Evolutionary conservation across 1,140 invertebrate genomes (phyloP), one percentile per base, ranked within the genome.

Genomic region (Ctenoplectra terminalis): DNA sequence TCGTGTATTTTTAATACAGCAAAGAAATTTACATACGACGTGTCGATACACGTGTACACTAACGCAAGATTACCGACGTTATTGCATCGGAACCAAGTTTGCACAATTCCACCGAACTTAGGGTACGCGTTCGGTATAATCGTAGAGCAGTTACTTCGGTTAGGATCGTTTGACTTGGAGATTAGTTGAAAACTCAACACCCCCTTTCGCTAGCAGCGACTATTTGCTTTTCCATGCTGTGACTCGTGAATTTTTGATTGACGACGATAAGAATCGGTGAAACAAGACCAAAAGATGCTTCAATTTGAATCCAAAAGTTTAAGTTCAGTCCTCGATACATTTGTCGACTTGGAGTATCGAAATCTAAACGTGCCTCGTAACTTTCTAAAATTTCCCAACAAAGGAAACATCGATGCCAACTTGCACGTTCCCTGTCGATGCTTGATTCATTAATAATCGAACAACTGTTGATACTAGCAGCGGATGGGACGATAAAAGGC

Each of bases 381-480:
- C n/a, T n/a, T n/a, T n/a, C n/a, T n/a, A n/a, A 48, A 48, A 48
- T 48, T 17, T 0, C 11, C 13, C 17, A 13, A 17, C 20, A 15
- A 8, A 23, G 4, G 31, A 15, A 23, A 20, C 67, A 20, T 1
- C n/a, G 43, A 29, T 78, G 52, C 66, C 67, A 78, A 60, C 4
- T 6, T n/a, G 54, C 54, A 23, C 29, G 43, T 1, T 13, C 5
- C n/a, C 26, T 37, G n/a, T 5, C 40, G 23, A 15, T 17, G 31
- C 13, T 34, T 20, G 50, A 73, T 78, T 77, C 48, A 60, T 85
- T 78, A 60, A 78, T 85, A 85, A 86, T 78, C 48, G 80, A 86
- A 82, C 72, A 85, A 78, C 83, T 82, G 78, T 85, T 85, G 85
- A 85, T 86, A 61, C 26, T 20, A 3, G 17, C 69, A 40, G 40